Evolutionary conservation across 1,140 invertebrate species (phyloP).

Genomic region (Eumaeus atala): DNA sequence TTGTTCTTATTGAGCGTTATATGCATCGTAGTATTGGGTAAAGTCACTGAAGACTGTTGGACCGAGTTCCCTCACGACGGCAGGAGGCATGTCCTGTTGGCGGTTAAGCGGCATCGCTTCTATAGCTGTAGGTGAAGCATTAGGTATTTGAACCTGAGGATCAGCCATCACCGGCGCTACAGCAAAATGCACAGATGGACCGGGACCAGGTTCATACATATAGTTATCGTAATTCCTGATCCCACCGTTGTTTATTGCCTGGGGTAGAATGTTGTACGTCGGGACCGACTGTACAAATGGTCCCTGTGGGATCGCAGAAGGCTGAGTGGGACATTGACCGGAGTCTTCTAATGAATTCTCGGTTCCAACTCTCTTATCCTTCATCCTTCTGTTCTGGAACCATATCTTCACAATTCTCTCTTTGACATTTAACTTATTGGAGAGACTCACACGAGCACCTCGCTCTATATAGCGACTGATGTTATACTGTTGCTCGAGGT

Average conservation of each 20-base stretch:
- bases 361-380: slow-evolving; percentile 90
- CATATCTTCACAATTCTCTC: slow-evolving; percentile 97
- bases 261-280: not conserved
- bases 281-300: not conserved
- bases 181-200: not conserved
- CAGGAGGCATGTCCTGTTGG: not conserved
- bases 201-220: not conserved
- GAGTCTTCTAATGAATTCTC: slow-evolving; percentile 17
- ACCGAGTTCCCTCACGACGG: not conserved
- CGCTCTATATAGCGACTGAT: slow-evolving; percentile 96
- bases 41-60: slow-evolving; percentile 4
- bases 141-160: not conserved
- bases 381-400: slow-evolving; percentile 98
- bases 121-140: not conserved
- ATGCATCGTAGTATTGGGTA: not conserved
- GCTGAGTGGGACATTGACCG: not conserved
- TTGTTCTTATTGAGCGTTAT: not conserved
- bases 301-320: not conserved
- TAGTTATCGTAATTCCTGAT: not conserved
- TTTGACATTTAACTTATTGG: slow-evolving; percentile 92
- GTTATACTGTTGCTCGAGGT: slow-evolving; percentile 97
- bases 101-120: not conserved
- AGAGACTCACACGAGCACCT: slow-evolving; percentile 93
- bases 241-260: not conserved
- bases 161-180: not conserved